Base-by-base conservation (phyloP, 2,888 invertebrate species). In the Eudemis profundana region DNA sequence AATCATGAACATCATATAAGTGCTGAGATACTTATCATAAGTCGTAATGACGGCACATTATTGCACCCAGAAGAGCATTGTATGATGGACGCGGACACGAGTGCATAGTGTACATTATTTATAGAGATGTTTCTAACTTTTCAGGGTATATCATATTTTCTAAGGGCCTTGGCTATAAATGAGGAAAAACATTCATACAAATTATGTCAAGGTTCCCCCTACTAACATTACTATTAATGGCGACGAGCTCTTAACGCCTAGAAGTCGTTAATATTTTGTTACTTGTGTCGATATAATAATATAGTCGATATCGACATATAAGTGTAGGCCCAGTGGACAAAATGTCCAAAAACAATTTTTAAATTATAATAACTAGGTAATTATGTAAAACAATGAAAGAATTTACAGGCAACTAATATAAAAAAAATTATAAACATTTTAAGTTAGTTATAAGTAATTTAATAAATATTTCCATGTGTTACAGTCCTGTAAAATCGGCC, bases 131-230 rank as follows among this genome's bases (percentile, higher is more conserved):
- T 65, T 53, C 51, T 27, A 46, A 60, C 53, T 65, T 65, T 65
- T 65, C 74, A 81, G 83, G 79, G 77, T 75, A 77, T 77, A 49
- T 71, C 72, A 77, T 73, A 79, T 68, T 70, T 73, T 82, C 83
- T 57, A 46, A 84, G 76, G 84, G 83, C 83, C 71, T 78, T 77
- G 74, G 73, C 75, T 78, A 80, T 76, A 74, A 80, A 89, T 77
- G 81, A 90, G 89, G 88, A 89, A 89, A 56, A 89, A 85, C 78
- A 77, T 76, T 76, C 74, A 72, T 70, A 75, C 74, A 78, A 74
- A 82, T 75, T 65, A 75, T 80, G 78, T 79, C 86, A 87, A 86
- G 86, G 85, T 68, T 84, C 70, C 68, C 69, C 73, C 79, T 79
- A 78, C 81, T 79, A 78, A 78, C 72, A 73, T 77, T 66, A 78